These are phyloP conservation scores for Tenthredo livida DNA, from an alignment of 2,888 invertebrate genomes.

Conservation along the genomic window DNA sequence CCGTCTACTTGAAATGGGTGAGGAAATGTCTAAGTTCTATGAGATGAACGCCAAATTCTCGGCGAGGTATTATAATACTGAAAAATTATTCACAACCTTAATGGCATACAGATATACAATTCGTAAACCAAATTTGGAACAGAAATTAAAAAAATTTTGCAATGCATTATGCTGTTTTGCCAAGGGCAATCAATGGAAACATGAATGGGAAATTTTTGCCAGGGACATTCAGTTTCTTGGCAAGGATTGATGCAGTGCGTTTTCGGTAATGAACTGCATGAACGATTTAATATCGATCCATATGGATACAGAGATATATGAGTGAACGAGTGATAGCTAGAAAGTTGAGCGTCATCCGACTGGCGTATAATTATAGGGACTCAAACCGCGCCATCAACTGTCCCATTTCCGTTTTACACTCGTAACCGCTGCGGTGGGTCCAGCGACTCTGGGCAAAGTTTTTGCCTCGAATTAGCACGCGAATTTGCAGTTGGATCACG, in stretches of 20 bases:
- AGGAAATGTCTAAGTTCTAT: neutral
- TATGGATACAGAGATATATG: neutral
- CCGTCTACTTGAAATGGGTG: neutral
- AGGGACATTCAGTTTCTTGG: neutral
- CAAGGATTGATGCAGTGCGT: neutral
- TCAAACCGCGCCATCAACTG: slow-evolving; percentile 46
- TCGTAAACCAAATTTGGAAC: neutral
- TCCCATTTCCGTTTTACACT: slow-evolving; percentile 46
- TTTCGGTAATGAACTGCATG: neutral
- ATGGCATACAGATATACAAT: neutral
- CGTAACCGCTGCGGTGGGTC: slow-evolving; percentile 27
- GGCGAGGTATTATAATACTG: neutral
- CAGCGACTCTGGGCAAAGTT: slow-evolving; percentile 35
- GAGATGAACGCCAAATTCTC: slow-evolving; percentile 8
- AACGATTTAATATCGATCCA: neutral
- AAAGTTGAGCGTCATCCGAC: slow-evolving; percentile 22
- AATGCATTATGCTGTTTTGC: neutral
- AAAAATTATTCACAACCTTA: neutral
- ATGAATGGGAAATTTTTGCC: neutral
- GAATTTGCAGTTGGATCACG: slow-evolving; percentile 48
- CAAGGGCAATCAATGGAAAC: neutral
- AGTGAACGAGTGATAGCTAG: neutral
- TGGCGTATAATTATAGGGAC: slow-evolving; percentile 29
- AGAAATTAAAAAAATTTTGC: neutral
- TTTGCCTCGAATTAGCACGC: slow-evolving; percentile 45